Evolutionary conservation across 2,797 vertebrate genomes (phyloP), one percentile per base, ranked within the genome.

Genomic region (Lates japonicus): DNA sequence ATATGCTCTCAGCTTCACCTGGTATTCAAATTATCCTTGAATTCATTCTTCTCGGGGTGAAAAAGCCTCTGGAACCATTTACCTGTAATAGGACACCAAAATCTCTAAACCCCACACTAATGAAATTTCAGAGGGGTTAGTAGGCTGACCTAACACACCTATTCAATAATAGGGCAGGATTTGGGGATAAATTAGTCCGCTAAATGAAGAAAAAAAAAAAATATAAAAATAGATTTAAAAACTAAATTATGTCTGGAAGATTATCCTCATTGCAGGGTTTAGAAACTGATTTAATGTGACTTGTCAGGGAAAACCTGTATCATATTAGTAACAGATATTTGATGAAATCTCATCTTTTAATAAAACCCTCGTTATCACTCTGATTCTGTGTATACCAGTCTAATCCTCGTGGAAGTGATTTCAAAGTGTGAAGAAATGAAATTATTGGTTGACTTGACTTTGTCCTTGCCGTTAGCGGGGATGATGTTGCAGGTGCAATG

Each of bases 401-500:
- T 87, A 87, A 87, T 89, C 85, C 83, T 78, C 20, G 9, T 41
- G 35, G 25, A 73, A n/a, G n/a, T 84, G 73, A 88, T 81, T 92
- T 90, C 60, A 87, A 73, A 74, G 84, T 79, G 84, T 79, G 73
- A 83, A 85, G 71, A 83, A 87, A 81, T 55, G 58, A 79, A 76
- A 76, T 76, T 4, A 19, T 49, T 37, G 68, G 31, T 46, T 81
- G 48, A 44, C 67, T 54, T 2, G 48, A 54, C 78, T 86, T 81
- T 84, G 78, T 87, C 82, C 81, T 82, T 86, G 74, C 39, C 39
- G 78, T 61, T 61, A 51, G 74, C 4, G 42, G 39, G 73, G 71
- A 86, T 88, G 86, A 89, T 87, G 88, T 74, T 19, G 77, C 72
- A 11, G 68, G n/a, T 82, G 86, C 85, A 90, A 90, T 63, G 77